Percentiles rank a stretch among this genome's conserved stretches.
Conservation (phyloP, 1,140 invertebrate species). For the Ganaspis sp. region DNA sequence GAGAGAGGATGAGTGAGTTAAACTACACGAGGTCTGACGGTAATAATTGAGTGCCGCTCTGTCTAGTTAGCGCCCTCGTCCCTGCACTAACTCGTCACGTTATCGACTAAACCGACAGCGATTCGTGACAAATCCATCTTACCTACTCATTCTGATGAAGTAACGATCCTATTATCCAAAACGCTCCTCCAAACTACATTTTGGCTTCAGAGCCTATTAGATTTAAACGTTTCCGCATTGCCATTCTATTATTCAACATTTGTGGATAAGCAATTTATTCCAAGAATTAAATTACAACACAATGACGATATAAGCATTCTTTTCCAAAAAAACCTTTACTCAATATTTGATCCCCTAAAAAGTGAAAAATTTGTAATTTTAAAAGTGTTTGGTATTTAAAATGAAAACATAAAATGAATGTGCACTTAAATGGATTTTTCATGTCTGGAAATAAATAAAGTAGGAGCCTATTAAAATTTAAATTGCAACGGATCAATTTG, state of each 20-base stretch:
- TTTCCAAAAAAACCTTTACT: too few relatives aligned
- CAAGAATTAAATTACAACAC: too few relatives aligned
- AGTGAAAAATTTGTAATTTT: too few relatives aligned
- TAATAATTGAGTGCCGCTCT: constrained; percentile 77
- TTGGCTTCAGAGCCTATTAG: background rate
- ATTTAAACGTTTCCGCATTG: too few relatives aligned
- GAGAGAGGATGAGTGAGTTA: constrained; percentile 64
- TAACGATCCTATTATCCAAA: constrained; percentile 6
- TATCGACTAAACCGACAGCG: constrained; percentile 71
- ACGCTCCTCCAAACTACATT: background rate
- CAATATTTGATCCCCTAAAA: too few relatives aligned
- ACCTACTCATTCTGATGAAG: constrained; percentile 23
- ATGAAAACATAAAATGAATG: too few relatives aligned
- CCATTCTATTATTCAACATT: too few relatives aligned
- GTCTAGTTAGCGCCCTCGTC: constrained; percentile 71
- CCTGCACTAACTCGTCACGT: constrained; percentile 66
- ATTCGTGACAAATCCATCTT: constrained; percentile 75
- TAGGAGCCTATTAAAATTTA: background rate
- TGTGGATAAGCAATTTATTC: too few relatives aligned
- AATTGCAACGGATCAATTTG: background rate
- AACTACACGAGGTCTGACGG: constrained; percentile 75
- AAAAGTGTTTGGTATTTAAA: too few relatives aligned
- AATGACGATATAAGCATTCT: too few relatives aligned
- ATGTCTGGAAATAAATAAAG: too few relatives aligned
- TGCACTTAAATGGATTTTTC: too few relatives aligned